Evolutionary conservation across 2,113 vertebrate genomes (phyloP).

Genomic region (Dicrurus megarhynchus): DNA sequence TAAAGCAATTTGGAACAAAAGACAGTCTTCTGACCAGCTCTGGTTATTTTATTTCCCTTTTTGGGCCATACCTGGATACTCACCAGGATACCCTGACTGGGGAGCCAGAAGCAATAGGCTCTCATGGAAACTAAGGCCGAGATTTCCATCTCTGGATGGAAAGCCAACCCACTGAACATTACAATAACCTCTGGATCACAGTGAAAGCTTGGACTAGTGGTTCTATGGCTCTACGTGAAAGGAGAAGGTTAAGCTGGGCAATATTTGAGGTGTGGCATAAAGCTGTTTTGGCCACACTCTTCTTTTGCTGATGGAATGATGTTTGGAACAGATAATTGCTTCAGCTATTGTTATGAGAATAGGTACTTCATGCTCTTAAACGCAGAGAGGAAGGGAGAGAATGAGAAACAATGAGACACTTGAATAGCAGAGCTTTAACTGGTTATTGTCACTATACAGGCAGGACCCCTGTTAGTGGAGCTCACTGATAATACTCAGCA

Average conservation of each 20-base stretch:
- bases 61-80: not conserved
- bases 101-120: not conserved
- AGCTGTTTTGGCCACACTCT: not conserved
- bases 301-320: not conserved
- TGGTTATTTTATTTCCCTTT: not conserved
- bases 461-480: not conserved
- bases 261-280: not conserved
- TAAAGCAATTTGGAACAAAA: not conserved
- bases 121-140: not conserved
- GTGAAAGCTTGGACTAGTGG: not conserved
- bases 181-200: not conserved
- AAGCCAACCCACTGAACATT: not conserved
- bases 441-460: not conserved
- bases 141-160: not conserved
- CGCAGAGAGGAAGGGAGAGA: not conserved
- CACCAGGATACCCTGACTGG: not conserved
- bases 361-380: not conserved
- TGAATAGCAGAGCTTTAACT: not conserved
- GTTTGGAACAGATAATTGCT: conserved; percentile 4
- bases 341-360: not conserved
- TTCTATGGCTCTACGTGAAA: not conserved
- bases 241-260: not conserved
- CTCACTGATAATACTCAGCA: not conserved
- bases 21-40: not conserved
- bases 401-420: not conserved